Evolutionary conservation across 2,797 vertebrate species (phyloP), one percentile per base, ranked within the genome.

Genomic region (Potorous gilbertii): DNA sequence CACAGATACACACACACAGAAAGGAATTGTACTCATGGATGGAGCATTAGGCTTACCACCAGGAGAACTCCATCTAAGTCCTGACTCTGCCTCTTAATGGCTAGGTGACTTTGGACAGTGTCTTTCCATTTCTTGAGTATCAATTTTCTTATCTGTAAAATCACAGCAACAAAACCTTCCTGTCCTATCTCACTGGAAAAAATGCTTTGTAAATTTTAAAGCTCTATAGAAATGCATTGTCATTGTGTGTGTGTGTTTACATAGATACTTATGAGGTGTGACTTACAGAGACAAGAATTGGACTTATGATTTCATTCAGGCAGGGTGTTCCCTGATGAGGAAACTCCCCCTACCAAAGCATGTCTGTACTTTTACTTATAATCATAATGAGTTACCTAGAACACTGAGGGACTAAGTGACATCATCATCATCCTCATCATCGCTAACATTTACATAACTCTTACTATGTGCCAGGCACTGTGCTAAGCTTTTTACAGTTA

Each of bases 21-120:
- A 96, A 97, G 96, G 95, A 97, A 97, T 50, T 54, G 34, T 54
- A 34, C 52, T 55, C 13, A 1, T 55, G 13, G 5, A 90, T 10
- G 29, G 89, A 14, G 54, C 54, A 6, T 90, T 31, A 18, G 12
- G 29, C 50, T 87, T 46, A 27, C 74, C 16, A 2, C 50, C 46
- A 0, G 0, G 10, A 57, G 56, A 18, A 3, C 0, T 54, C 14
- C 90, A 10, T 10, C 2, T 18, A 90, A 50, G 54, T 12, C 56
- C 13, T 90, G 28, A 31, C 29, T 59, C 46, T 5, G 0, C 24
- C 24, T 11, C 18, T 0, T 3, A 24, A 24, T 0, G 14, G 11
- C 89, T 50, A 12, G 40, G 50, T 56, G 90, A 93, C 66, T 56
- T 57, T 16, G 54, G 62, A n/a, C n/a, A 13, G 8, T 0, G 21